A percentile compares a stretch with the other conserved stretches of the same genome.
Conservation (phyloP, 2,113 vertebrate genomes). For the Thryonomys swinderianus region DNA sequence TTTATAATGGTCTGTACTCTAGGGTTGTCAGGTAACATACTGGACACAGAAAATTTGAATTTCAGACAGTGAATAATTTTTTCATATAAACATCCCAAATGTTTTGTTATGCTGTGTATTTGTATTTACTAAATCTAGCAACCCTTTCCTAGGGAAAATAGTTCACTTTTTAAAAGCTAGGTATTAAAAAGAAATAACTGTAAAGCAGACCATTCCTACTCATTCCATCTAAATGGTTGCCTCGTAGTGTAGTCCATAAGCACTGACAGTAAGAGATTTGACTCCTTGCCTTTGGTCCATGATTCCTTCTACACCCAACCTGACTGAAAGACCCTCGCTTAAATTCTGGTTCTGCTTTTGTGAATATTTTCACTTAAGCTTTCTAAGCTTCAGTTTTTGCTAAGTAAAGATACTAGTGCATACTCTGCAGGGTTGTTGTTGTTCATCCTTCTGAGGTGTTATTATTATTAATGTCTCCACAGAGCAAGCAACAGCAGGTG, state of each 20-base stretch:
- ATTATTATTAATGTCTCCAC: slow-evolving; percentile 69
- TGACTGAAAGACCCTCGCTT: background rate
- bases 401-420: slow-evolving; percentile 51
- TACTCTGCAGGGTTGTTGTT: slow-evolving; percentile 21
- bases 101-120: background rate
- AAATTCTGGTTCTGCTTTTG: background rate
- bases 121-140: slow-evolving; percentile 39
- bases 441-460: slow-evolving; percentile 65
- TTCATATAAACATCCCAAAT: background rate
- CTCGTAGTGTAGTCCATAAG: background rate
- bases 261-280: background rate
- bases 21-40: slow-evolving; percentile 23
- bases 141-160: background rate
- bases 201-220: slow-evolving; percentile 3
- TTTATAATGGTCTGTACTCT: slow-evolving; percentile 25
- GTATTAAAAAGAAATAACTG: background rate
- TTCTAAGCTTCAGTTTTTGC: slow-evolving; percentile 26
- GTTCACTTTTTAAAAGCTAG: slow-evolving; percentile 30
- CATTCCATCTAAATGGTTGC: slow-evolving; percentile 30
- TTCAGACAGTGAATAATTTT: slow-evolving; percentile 31
- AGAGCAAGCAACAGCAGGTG: slow-evolving; percentile 51
- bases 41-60: slow-evolving; percentile 15
- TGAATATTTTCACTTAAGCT: background rate
- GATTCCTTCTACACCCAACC: background rate
- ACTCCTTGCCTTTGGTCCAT: background rate